These are phyloP conservation scores for Aphodius granarius DNA, from an alignment of 2,888 invertebrate genomes.

Conservation along the genomic window DNA sequence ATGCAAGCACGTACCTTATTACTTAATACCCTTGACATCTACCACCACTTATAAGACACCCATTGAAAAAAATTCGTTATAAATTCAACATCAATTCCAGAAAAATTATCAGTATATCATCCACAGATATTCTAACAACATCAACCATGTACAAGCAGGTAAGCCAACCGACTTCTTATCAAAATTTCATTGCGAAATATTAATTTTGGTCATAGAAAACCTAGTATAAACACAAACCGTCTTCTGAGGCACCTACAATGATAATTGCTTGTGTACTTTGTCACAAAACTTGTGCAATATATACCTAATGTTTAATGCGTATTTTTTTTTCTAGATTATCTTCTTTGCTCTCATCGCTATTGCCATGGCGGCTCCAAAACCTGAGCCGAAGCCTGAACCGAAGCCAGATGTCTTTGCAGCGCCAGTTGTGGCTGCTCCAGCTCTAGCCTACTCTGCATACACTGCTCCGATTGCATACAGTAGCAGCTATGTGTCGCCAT, in stretches of 20 bases:
- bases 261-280: neutral
- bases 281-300: too few relatives aligned
- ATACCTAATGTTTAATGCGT: too few relatives aligned
- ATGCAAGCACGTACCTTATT: neutral
- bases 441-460: neutral
- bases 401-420: neutral
- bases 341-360: neutral
- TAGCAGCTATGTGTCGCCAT: neutral
- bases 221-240: too few relatives aligned
- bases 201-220: too few relatives aligned
- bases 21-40: neutral
- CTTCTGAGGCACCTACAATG: too few relatives aligned
- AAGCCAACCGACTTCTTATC: too few relatives aligned
- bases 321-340: neutral
- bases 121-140: neutral
- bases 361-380: neutral
- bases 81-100: neutral
- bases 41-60: neutral
- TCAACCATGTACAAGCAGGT: neutral
- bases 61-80: neutral
- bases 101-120: neutral
- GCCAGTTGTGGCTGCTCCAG: neutral
- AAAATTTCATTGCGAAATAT: too few relatives aligned
- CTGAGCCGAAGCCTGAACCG: neutral
- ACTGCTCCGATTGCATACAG: conserved; percentile 4